Evolutionary conservation across 64 coral and sea anemone genomes (phyloP), one percentile per base, ranked within the genome.

Genomic region (Orbicella faveolata): DNA sequence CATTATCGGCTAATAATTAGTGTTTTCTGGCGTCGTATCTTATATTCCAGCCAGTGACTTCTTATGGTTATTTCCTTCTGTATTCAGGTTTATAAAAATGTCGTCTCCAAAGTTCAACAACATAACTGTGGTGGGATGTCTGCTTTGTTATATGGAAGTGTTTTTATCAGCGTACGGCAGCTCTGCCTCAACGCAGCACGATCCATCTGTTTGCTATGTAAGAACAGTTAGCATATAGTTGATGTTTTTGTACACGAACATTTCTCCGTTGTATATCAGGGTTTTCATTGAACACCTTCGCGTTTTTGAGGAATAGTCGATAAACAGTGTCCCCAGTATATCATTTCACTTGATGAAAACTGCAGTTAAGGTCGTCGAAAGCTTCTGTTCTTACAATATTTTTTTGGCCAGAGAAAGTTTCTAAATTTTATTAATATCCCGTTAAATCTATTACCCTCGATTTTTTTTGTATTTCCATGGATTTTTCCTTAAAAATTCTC

Each of bases 41-140:
- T 39, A 39, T 25, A 17, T 6, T 78, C 16, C 19, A 26, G 11
- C 1, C 14, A 16, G 0, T 77, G 36, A 39, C 17, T 14, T 8
- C 6, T 39, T 1, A 7, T 17, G 25, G 34, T 39, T 17, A 18
- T 75, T 59, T 17, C 23, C 41, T 83, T 81, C 63, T 63, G 14
- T 68, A 15, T 19, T 61, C 51, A 94, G 92, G 75, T 85, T 89
- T 18, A 94, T 94, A 53, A 85, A 67, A 51, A 94, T 94, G 92
- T 94, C 92, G 5, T 94, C 88, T 35, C 92, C 92, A n/a, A 81
- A 90, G 34, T 94, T 94, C 20, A 94, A 94, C 79, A 94, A 94
- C 54, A 78, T 94, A 21, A 90, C 88, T 10, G 87, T 89, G 35
- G 63, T 89, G 52, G 92, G 92, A 26, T 94, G 92, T 63, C 23